These are phyloP conservation scores for Chlorodrepanis virens DNA, from an alignment of 2,113 vertebrate species.

Conservation along the genomic window DNA sequence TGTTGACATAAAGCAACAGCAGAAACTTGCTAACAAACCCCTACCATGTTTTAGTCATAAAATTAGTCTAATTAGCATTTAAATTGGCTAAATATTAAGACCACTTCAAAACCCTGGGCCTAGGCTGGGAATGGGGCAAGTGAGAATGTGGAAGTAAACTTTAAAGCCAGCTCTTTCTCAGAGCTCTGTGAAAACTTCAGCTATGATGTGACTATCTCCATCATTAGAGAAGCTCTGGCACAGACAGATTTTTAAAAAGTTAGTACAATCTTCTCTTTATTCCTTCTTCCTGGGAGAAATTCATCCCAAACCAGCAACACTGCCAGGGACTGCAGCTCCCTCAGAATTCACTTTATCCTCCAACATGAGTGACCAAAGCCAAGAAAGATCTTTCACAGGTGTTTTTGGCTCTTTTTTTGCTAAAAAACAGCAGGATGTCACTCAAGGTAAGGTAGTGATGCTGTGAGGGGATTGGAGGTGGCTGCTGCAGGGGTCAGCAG, in stretches of 20 bases:
- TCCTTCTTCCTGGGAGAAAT: neutral
- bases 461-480: neutral
- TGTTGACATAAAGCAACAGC: constrained; percentile 1
- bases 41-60: neutral
- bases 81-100: constrained; percentile 24
- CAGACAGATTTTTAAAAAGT: neutral
- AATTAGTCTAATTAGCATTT: constrained; percentile 33
- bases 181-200: neutral
- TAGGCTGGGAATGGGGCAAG: neutral
- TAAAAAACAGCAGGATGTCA: neutral
- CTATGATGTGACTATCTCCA: neutral
- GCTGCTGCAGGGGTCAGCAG: neutral
- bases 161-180: neutral
- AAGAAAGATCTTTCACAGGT: neutral
- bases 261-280: neutral
- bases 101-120: neutral
- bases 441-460: neutral
- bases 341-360: neutral
- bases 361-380: neutral
- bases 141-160: neutral
- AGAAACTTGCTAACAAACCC: constrained; percentile 18
- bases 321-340: neutral
- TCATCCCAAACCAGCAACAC: neutral
- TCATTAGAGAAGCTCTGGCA: neutral
- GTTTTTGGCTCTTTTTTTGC: neutral